A percentile compares a stretch with the other conserved stretches of the same genome.
phyloP scores from a whole-genome alignment of 2,888 invertebrate species.

The Cephus nigrinus region DNA sequence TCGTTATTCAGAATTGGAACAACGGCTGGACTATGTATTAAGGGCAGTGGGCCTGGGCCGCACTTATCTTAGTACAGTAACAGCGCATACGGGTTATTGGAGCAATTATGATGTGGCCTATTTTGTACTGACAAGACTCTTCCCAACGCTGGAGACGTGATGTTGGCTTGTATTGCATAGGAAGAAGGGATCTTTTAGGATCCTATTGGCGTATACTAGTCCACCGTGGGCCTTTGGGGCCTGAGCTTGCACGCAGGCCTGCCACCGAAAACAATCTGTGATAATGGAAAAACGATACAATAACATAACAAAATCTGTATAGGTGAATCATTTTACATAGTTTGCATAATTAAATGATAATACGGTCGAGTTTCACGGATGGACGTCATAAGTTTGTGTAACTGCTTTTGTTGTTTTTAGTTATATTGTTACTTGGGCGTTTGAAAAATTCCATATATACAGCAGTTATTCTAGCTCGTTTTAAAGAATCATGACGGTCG shows the following conservation, averaged over 20 bases:
- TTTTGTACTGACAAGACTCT: conserved; percentile 70
- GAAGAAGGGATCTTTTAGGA: conserved; percentile 32
- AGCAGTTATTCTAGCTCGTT: not conserved
- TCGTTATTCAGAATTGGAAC: conserved; percentile 67
- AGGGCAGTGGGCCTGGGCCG: conserved; percentile 70
- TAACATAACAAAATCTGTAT: conserved; percentile 54
- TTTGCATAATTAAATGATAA: conserved; percentile 33
- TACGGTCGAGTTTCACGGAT: conserved; percentile 29
- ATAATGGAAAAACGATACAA: conserved; percentile 65
- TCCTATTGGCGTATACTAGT: conserved; percentile 49
- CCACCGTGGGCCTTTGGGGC: conserved; percentile 47
- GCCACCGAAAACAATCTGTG: conserved; percentile 64
- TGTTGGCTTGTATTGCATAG: conserved; percentile 50
- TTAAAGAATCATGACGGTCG: not conserved
- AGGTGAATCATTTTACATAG: conserved; percentile 40
- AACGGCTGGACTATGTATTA: conserved; percentile 73
- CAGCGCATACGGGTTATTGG: conserved; percentile 76
- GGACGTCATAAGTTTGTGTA: conserved; percentile 9
- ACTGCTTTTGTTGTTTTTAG: conserved; percentile 16
- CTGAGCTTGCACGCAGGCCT: conserved; percentile 50
- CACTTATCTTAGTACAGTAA: conserved; percentile 72
- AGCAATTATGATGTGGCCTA: conserved; percentile 73
- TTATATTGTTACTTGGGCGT: not conserved
- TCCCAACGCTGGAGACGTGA: conserved; percentile 67
- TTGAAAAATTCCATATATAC: not conserved